Evolutionary conservation across 2,113 vertebrate species (phyloP), one percentile per base, ranked within the genome.

Genomic region (Varanus salvator): DNA sequence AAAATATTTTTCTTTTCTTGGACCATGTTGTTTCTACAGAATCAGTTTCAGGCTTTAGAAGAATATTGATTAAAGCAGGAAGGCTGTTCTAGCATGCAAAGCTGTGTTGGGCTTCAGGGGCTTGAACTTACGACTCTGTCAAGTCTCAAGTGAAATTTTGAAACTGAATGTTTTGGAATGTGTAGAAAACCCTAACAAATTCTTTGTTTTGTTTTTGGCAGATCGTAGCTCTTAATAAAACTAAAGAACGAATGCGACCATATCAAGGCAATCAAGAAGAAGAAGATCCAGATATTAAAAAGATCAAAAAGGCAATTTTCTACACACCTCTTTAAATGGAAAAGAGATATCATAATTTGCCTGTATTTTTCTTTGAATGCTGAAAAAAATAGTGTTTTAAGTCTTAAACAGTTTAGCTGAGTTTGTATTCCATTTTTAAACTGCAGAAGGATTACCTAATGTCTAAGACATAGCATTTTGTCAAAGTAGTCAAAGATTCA

Each of bases 151-250:
- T 2, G 15, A 75, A 2, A 14, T 66, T 91, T 11, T 60, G 23
- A 83, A 87, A 9, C 29, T 60, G 29, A 34, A 11, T 23, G 2
- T 85, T 90, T 2, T 91, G 44, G 87, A 90, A 66, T 14, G 48
- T 90, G 0, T 0, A 69, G 17, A 92, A 90, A 31, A 85, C 72
- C 34, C 81, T 95, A 91, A 94, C 29, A 17, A 86, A 44, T 71
- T 8, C 31, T 93, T n/a, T 74, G 31, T 57, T 60, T 92, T 96
- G 57, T 76, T 95, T 90, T 93, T 90, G 12, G 93, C 93, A 99
- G 99, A 99, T 99, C 93, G 78, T 99, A 54, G 99, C 99, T 80
- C 97, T 99, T 90, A 99, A 99, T 97, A 99, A 99, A 98, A 99
- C 99, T 72, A 99, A 99, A 97, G 99, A 99, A 96, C 97, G 98